A percentile compares a stretch with the other conserved stretches of the same genome.
These are phyloP conservation scores for Buphagus erythrorhynchus DNA, from an alignment of 2,797 vertebrate genomes.

Conservation along the genomic window DNA sequence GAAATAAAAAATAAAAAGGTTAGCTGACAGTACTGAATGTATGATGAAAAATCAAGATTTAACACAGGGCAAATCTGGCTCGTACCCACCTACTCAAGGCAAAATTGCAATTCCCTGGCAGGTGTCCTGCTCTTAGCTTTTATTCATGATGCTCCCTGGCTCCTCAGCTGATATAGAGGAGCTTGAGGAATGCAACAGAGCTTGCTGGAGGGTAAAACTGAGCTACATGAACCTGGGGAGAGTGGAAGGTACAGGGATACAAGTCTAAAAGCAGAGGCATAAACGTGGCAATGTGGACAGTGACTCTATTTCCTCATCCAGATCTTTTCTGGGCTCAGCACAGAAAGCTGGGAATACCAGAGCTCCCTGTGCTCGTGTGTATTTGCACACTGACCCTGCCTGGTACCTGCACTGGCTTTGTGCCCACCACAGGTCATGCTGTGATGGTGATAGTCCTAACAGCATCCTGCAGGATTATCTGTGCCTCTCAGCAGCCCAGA, in stretches of 20 bases:
- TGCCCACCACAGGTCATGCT: not conserved
- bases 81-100: not conserved
- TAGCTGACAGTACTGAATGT: not conserved
- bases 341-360: not conserved
- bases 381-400: not conserved
- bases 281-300: rapidly evolving
- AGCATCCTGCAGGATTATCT: not conserved
- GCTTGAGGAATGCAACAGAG: rapidly evolving
- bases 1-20: not conserved
- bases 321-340: not conserved
- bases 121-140: not conserved
- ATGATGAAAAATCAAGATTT: not conserved
- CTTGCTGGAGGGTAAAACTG: not conserved
- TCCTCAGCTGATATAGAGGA: not conserved
- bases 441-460: not conserved
- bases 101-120: not conserved
- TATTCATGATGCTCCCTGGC: not conserved
- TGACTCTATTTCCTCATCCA: not conserved
- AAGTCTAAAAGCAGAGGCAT: not conserved
- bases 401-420: not conserved
- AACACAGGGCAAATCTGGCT: not conserved
- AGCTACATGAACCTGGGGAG: not conserved
- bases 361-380: not conserved
- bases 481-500: not conserved
- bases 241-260: not conserved